A percentile compares a stretch with the other conserved stretches of the same genome.
These are phyloP conservation scores for Euclidia mi DNA, from an alignment of 2,888 invertebrate genomes.

Conservation along the genomic window DNA sequence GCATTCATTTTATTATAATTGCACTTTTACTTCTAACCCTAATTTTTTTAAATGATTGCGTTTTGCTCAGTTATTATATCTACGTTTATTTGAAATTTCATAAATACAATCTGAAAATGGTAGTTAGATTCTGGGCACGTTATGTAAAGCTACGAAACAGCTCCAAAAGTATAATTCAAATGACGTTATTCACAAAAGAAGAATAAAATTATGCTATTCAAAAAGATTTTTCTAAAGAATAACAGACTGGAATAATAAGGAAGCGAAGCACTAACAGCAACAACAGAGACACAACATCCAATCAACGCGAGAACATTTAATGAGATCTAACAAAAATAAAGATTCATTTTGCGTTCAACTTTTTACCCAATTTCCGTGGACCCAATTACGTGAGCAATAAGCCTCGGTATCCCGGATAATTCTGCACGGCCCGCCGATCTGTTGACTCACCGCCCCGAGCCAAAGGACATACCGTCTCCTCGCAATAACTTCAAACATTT, in stretches of 20 bases:
- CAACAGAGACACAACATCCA: slow-evolving; percentile 2
- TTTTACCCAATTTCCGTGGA: slow-evolving; percentile 42
- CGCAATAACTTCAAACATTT: slow-evolving; percentile 61
- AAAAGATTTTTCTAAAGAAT: neutral
- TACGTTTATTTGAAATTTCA: neutral
- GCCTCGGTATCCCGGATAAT: slow-evolving; percentile 34
- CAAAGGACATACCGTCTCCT: slow-evolving; percentile 44
- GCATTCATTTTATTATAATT: slow-evolving; percentile 10
- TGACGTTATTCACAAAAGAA: no score
- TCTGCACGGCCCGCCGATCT: slow-evolving; percentile 36
- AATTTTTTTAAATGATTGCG: no score
- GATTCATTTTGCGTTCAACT: slow-evolving; percentile 36
- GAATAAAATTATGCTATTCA: no score
- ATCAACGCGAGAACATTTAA: slow-evolving; percentile 2
- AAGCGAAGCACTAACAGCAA: neutral
- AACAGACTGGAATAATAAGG: neutral
- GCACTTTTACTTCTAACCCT: slow-evolving; percentile 8
- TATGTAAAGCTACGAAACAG: no score
- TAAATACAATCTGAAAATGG: neutral
- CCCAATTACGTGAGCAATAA: slow-evolving; percentile 58
- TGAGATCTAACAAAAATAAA: slow-evolving; percentile 30
- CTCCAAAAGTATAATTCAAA: no score
- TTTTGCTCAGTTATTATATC: no score
- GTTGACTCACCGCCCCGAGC: slow-evolving; percentile 59
- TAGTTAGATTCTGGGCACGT: no score